Evolutionary conservation across 2,113 vertebrate species (phyloP).

Genomic region (Ameiurus melas): DNA sequence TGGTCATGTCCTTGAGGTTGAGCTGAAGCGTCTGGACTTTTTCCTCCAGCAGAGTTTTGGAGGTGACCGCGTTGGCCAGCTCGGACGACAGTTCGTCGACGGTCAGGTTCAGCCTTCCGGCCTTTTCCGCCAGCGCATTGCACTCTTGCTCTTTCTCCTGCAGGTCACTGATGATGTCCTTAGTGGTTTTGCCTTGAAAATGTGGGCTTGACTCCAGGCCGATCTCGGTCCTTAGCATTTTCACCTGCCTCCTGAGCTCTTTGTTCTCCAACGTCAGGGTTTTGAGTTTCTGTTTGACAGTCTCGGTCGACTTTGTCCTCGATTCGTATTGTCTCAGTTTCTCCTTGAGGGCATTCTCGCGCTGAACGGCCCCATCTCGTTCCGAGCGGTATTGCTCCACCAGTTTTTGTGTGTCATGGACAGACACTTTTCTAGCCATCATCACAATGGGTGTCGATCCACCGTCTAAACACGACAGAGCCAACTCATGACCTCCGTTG

Average conservation of each 20-base stretch:
- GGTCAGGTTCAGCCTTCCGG: conserved; percentile 68
- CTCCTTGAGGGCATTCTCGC: conserved; percentile 69
- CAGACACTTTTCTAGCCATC: conserved; percentile 71
- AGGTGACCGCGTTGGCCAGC: conserved; percentile 70
- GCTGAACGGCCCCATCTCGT: conserved; percentile 74
- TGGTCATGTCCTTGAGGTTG: conserved; percentile 77
- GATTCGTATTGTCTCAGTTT: conserved; percentile 72
- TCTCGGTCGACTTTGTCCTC: conserved; percentile 67
- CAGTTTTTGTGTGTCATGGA: conserved; percentile 73
- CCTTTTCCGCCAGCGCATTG: conserved; percentile 67
- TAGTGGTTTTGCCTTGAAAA: conserved; percentile 75
- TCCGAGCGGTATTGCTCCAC: conserved; percentile 77
- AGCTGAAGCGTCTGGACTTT: conserved; percentile 72
- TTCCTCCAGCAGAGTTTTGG: conserved; percentile 74
- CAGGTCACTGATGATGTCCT: conserved; percentile 74
- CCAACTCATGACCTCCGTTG: conserved; percentile 23
- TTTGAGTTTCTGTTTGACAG: conserved; percentile 74
- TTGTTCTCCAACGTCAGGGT: conserved; percentile 70
- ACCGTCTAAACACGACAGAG: conserved; percentile 19
- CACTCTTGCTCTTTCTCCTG: conserved; percentile 74
- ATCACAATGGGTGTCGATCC: background rate
- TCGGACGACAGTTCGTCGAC: conserved; percentile 72
- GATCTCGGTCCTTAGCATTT: conserved; percentile 70
- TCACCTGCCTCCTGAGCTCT: conserved; percentile 74
- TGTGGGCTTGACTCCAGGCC: conserved; percentile 73